Percentiles rank a stretch among this genome's conserved stretches.
Conservation (phyloP, 2,888 invertebrate species). For the Unio delphinus region DNA sequence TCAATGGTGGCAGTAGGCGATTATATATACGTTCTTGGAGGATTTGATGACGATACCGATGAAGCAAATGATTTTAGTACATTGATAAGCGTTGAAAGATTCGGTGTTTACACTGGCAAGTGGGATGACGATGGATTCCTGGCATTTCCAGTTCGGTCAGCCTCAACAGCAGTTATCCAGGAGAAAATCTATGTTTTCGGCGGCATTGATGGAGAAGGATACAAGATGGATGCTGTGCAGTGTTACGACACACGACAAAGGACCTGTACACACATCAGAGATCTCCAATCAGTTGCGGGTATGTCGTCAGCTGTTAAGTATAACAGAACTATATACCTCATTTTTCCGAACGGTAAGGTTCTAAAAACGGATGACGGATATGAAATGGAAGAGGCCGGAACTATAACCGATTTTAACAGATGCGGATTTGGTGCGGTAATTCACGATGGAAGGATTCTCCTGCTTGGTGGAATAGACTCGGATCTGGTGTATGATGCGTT, state of each 20-base stretch:
- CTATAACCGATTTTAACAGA: conserved; percentile 31
- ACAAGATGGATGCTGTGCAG: conserved; percentile 29
- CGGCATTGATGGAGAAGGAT: conserved; percentile 34
- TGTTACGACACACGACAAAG: conserved; percentile 40
- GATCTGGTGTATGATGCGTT: conserved; percentile 25
- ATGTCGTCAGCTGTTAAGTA: conserved; percentile 19
- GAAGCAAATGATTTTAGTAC: conserved; percentile 29
- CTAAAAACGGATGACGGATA: conserved; percentile 22
- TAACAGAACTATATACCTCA: conserved; percentile 22
- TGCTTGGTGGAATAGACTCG: conserved; percentile 38
- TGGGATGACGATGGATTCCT: conserved; percentile 43
- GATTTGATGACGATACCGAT: conserved; percentile 41
- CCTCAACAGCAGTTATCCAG: conserved; percentile 35
- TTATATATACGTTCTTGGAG: conserved; percentile 42
- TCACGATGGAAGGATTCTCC: conserved; percentile 23
- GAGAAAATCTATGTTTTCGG: conserved; percentile 48
- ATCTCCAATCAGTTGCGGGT: conserved; percentile 23
- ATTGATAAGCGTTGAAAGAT: conserved; percentile 39
- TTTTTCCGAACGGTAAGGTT: conserved; percentile 40
- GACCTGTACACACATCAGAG: conserved; percentile 23
- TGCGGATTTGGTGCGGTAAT: conserved; percentile 38
- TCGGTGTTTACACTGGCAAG: conserved; percentile 25
- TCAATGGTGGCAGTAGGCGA: conserved; percentile 46
- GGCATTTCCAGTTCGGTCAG: conserved; percentile 32
- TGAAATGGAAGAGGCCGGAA: conserved; percentile 16